Conservation (phyloP, 2,888 invertebrate species). For the Trileptium ribeirensis region DNA sequence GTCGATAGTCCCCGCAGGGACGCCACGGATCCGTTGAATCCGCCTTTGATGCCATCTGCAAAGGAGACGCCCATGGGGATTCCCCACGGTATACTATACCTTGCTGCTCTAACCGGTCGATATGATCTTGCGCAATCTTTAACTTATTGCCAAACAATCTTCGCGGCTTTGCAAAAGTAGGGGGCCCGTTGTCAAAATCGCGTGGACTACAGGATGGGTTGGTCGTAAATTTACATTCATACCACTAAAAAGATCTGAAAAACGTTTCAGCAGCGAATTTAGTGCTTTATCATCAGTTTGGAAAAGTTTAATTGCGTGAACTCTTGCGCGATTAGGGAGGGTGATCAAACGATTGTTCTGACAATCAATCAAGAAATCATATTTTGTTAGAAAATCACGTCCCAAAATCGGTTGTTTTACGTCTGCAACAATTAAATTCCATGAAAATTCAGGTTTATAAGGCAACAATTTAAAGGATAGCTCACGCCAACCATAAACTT, state of each 20-base stretch:
- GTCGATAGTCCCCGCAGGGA: neutral
- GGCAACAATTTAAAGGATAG: neutral
- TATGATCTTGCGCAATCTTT: neutral
- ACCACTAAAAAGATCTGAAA: neutral
- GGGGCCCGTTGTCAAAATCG: neutral
- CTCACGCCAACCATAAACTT: neutral
- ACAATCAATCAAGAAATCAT: neutral
- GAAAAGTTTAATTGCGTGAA: neutral
- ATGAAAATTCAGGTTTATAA: neutral
- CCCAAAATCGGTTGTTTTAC: neutral
- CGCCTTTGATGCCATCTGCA: neutral
- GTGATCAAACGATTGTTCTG: neutral
- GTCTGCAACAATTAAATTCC: neutral
- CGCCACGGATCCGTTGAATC: neutral
- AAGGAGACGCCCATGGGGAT: constrained; percentile 2
- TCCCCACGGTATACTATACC: constrained; percentile 1
- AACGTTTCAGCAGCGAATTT: neutral
- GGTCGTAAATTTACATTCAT: neutral
- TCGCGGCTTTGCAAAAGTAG: neutral
- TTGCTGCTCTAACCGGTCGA: neutral
- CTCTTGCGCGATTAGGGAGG: neutral
- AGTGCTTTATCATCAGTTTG: neutral
- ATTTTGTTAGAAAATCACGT: neutral
- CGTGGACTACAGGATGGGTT: neutral
- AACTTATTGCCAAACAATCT: constrained; percentile 1